Percentiles rank a stretch among this genome's conserved stretches.
phyloP scores from a whole-genome alignment of 2,113 vertebrate species.

The Ptilonorhynchus violaceus region DNA sequence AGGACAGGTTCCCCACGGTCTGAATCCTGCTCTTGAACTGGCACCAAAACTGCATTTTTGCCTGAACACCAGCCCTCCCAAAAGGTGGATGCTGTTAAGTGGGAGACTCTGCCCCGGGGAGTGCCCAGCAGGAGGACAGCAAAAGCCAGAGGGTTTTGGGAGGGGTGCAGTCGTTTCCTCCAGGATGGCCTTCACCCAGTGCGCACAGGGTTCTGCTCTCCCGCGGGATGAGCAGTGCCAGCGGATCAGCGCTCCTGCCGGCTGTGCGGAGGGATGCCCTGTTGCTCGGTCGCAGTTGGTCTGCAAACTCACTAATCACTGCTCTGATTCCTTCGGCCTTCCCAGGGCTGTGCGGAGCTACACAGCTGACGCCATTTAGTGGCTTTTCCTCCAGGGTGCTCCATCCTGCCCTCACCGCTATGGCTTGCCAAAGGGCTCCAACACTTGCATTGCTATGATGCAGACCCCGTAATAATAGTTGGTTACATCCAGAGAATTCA shows the following conservation, averaged over 20 bases:
- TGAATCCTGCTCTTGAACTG: background rate
- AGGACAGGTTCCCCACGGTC: background rate
- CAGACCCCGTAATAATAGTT: conserved; percentile 52
- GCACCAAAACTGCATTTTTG: background rate
- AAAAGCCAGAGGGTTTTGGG: background rate
- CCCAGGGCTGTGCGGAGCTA: background rate
- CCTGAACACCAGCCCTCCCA: background rate
- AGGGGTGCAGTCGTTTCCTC: background rate
- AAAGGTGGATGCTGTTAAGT: background rate
- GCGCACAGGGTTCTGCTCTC: rapidly evolving
- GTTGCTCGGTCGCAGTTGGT: background rate
- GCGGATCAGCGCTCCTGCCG: rapidly evolving
- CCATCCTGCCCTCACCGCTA: background rate
- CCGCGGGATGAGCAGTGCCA: rapidly evolving
- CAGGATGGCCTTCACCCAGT: rapidly evolving
- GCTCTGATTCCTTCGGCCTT: background rate
- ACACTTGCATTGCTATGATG: conserved; percentile 26
- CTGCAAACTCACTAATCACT: background rate
- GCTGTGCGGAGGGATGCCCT: background rate
- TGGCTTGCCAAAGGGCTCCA: conserved; percentile 23
- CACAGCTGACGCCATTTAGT: conserved; percentile 24
- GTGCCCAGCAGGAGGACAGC: background rate
- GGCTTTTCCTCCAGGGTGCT: conserved; percentile 9
- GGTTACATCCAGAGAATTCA: conserved; percentile 34
- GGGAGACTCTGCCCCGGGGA: background rate